phyloP scores from a whole-genome alignment of 2,888 invertebrate species.

The Microctonus brassicae region DNA sequence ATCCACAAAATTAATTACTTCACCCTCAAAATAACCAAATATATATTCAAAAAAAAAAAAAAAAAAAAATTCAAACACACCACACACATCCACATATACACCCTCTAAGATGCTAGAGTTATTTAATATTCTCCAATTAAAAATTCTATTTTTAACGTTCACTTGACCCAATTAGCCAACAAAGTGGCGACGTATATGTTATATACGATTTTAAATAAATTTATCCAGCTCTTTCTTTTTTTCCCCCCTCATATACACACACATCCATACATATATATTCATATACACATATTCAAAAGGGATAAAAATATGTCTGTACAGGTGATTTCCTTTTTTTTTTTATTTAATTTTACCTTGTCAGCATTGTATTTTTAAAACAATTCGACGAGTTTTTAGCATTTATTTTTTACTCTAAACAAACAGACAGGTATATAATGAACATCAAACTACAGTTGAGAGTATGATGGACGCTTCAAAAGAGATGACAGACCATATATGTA shows the following conservation, averaged over 20 bases:
- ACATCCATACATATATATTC: no score
- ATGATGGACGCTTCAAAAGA: conserved; percentile 21
- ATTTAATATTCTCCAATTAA: conserved; percentile 19
- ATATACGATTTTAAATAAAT: conserved; percentile 19
- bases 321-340: not conserved
- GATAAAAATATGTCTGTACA: no score
- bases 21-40: not conserved
- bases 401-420: not conserved
- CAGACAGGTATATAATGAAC: conserved; percentile 16
- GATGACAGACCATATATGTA: not conserved
- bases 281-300: no score
- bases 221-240: not conserved
- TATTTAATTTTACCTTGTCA: not conserved
- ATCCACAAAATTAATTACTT: not conserved
- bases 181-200: conserved; percentile 29
- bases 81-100: not conserved
- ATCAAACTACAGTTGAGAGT: conserved; percentile 5
- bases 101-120: not conserved
- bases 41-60: no score
- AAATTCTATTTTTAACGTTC: conserved; percentile 27
- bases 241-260: conserved; percentile 6
- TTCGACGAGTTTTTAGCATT: conserved; percentile 1
- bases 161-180: conserved; percentile 29
- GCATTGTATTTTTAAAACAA: conserved; percentile 15
- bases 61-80: not conserved